phyloP scores from a whole-genome alignment of 2,113 vertebrate species.

The Chamaetylas fuelleborni region DNA sequence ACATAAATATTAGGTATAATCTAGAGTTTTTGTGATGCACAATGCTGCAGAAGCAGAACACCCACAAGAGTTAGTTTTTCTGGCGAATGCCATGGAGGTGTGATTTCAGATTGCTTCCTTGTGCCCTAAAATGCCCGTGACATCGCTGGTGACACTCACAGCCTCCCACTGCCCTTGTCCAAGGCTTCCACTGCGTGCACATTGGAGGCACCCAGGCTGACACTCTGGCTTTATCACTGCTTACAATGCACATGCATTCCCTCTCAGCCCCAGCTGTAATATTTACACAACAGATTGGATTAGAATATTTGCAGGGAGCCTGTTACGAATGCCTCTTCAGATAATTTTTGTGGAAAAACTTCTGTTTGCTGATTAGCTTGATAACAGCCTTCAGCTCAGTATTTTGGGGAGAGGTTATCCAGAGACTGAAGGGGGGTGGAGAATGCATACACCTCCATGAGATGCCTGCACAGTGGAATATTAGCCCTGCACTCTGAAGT shows the following conservation, averaged over 20 bases:
- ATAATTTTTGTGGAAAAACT: slow-evolving; percentile 32
- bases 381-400: not conserved
- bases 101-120: not conserved
- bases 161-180: not conserved
- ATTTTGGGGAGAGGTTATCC: not conserved
- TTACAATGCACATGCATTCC: not conserved
- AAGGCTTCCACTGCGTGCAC: not conserved
- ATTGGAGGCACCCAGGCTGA: not conserved
- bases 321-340: slow-evolving; percentile 17
- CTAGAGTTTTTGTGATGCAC: not conserved
- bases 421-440: not conserved
- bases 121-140: accelerated
- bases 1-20: not conserved
- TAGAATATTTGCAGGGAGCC: slow-evolving; percentile 5
- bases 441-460: not conserved
- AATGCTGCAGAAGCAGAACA: not conserved
- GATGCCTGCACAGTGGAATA: not conserved
- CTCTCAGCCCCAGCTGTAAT: not conserved
- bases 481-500: not conserved
- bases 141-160: not conserved
- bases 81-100: not conserved
- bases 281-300: slow-evolving; percentile 57
- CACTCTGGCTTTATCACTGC: accelerated
- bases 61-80: not conserved
- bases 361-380: not conserved